Evolutionary conservation across 2,113 vertebrate species (phyloP).

Genomic region (Noturus placidus): DNA sequence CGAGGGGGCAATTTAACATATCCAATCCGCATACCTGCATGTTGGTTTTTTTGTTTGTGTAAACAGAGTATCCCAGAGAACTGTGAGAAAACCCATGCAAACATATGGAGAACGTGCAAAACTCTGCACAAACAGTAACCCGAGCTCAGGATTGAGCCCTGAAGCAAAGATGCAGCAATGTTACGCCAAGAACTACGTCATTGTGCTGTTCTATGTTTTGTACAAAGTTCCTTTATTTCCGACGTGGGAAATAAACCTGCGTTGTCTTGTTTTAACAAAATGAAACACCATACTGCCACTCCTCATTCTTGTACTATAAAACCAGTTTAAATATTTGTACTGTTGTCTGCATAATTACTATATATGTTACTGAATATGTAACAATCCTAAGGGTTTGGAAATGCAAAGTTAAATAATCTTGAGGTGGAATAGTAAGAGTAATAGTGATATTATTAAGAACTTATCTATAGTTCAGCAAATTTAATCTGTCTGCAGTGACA

Average conservation of each 20-base stretch:
- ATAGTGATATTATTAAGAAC: neutral
- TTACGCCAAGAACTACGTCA: too few relatives aligned
- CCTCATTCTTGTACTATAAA: neutral
- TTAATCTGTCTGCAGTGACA: neutral
- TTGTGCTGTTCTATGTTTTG: neutral
- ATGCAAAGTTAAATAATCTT: neutral
- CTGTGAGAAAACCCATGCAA: neutral
- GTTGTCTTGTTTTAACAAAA: neutral
- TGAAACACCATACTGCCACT: neutral
- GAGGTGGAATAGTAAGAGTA: neutral
- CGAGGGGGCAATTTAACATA: too few relatives aligned
- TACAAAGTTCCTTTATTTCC: neutral
- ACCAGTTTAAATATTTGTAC: neutral
- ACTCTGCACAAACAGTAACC: neutral
- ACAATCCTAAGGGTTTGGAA: neutral
- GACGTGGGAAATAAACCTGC: neutral
- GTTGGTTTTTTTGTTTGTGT: neutral
- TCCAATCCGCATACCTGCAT: neutral
- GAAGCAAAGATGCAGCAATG: neutral
- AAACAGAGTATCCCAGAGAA: neutral
- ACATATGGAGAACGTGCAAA: too few relatives aligned
- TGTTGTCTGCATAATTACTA: neutral
- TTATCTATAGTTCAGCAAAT: constrained; percentile 23
- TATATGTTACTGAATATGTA: neutral
- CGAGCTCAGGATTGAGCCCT: neutral